Conservation (phyloP, 2,888 invertebrate species). For the Candidula unifasciata region DNA sequence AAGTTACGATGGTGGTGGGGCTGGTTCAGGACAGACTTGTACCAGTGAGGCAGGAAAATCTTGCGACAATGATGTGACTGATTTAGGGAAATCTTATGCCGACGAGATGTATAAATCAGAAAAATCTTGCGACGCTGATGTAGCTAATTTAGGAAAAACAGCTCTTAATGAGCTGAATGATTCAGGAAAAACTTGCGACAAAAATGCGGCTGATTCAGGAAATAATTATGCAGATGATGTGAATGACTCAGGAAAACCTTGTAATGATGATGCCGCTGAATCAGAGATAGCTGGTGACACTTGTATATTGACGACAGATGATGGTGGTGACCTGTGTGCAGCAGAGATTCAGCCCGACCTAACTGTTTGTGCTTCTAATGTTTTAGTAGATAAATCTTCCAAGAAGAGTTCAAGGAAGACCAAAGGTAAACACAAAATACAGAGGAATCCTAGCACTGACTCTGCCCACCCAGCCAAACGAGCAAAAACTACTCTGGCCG, state of each 20-base stretch:
- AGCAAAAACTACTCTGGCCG: background rate
- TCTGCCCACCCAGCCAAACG: background rate
- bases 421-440: slow-evolving; percentile 6
- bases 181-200: too few species aligned
- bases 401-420: background rate
- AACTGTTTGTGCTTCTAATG: background rate
- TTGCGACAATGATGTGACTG: too few species aligned
- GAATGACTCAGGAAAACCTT: too few species aligned
- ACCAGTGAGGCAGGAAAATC: too few species aligned
- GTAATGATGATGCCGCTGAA: background rate
- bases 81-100: too few species aligned
- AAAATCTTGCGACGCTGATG: too few species aligned
- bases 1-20: too few species aligned
- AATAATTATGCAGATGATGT: too few species aligned
- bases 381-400: background rate
- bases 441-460: background rate
- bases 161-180: too few species aligned
- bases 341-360: background rate
- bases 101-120: background rate
- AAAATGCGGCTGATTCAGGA: too few species aligned
- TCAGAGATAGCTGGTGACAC: background rate
- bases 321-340: background rate
- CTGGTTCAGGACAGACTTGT: too few species aligned
- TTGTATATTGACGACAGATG: background rate
- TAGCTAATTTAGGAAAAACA: too few species aligned